phyloP scores from a whole-genome alignment of 1,140 invertebrate genomes.

The Coptotermes formosanus region DNA sequence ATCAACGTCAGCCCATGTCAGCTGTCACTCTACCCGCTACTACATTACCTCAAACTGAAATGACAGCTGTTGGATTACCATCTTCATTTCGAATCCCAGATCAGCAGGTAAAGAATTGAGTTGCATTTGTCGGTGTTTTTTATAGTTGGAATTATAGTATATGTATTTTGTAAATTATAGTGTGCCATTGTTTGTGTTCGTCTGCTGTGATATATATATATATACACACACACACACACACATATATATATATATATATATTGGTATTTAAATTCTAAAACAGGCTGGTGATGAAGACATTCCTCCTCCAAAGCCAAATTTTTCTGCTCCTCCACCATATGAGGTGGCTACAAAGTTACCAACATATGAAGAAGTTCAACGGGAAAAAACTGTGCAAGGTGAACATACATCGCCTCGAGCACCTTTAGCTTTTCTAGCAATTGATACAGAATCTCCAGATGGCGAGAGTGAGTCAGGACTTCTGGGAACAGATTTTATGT shows the following conservation, averaged over 20 bases:
- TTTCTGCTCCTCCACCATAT: constrained; percentile 83
- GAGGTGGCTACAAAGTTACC: constrained; percentile 74
- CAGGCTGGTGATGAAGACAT: constrained; percentile 51
- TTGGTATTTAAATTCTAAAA: neutral
- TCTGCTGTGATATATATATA: too few species aligned
- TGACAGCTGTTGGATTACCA: neutral
- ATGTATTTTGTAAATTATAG: too few species aligned
- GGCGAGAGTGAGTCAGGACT: constrained; percentile 68
- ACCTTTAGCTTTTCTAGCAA: constrained; percentile 67
- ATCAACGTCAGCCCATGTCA: neutral
- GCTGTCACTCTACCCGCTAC: neutral
- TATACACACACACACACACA: too few species aligned
- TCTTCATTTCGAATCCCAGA: neutral
- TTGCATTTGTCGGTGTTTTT: too few species aligned
- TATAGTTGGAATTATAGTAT: too few species aligned
- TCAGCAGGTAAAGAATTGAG: neutral
- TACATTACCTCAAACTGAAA: neutral
- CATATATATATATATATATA: too few species aligned
- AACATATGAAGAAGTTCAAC: constrained; percentile 87
- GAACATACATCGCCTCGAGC: constrained; percentile 47
- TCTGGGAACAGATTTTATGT: constrained; percentile 85
- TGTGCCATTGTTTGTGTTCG: too few species aligned
- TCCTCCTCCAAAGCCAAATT: constrained; percentile 75
- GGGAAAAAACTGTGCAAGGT: constrained; percentile 77
- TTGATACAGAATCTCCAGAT: constrained; percentile 66